These are phyloP conservation scores for Trogon melanurus DNA, from an alignment of 2,113 vertebrate genomes.

Conservation along the genomic window DNA sequence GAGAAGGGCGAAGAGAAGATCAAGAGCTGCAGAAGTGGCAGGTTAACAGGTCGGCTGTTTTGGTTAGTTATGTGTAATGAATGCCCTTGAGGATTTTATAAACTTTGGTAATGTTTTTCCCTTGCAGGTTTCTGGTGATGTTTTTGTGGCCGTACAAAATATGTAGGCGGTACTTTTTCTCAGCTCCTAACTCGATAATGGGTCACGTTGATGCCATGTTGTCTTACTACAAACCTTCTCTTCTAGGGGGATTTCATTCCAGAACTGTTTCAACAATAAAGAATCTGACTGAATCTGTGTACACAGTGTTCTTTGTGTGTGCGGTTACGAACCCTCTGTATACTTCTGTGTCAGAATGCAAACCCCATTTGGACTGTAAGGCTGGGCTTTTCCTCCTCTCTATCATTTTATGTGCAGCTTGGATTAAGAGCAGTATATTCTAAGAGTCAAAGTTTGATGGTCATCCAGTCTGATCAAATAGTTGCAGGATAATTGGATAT, in stretches of 20 bases:
- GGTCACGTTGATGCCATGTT: not conserved
- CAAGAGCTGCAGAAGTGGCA: not conserved
- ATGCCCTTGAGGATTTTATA: not conserved
- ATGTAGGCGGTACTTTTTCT: not conserved
- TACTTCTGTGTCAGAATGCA: not conserved
- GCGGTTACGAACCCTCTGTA: not conserved
- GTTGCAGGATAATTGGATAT: not conserved
- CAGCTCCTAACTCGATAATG: not conserved
- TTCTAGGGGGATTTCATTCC: not conserved
- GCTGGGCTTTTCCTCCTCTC: not conserved
- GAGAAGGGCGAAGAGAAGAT: not conserved
- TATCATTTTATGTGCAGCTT: not conserved
- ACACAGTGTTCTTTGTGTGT: slow-evolving; percentile 56
- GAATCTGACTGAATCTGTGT: not conserved
- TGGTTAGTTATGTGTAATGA: not conserved
- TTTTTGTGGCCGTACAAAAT: not conserved
- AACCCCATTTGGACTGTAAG: not conserved
- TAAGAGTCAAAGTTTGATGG: not conserved
- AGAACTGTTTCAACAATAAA: slow-evolving; percentile 32
- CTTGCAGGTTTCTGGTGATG: not conserved
- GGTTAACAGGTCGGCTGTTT: slow-evolving; percentile 6
- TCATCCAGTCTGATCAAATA: not conserved
- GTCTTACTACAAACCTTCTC: not conserved
- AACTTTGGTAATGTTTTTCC: not conserved
- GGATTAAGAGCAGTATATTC: not conserved